Percentiles rank a stretch among this genome's conserved stretches.
Evolutionary conservation across 2,888 invertebrate species (phyloP).

Genomic region (Cryptophagus acutangulus): DNA sequence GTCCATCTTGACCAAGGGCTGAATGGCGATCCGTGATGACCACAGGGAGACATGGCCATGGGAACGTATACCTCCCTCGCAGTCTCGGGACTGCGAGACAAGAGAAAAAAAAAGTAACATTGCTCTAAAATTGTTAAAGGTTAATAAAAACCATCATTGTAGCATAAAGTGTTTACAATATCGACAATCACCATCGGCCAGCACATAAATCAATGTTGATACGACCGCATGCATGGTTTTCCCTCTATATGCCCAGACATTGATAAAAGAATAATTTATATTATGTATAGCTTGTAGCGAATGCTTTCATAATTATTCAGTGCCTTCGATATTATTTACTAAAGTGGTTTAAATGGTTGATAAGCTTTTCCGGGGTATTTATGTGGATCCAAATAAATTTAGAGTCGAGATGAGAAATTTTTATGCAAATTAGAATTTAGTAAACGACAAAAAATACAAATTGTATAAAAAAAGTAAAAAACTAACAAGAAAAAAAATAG

Average conservation of each 20-base stretch:
- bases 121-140: conserved; percentile 24
- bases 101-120: conserved; percentile 17
- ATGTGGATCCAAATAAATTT: too few relatives aligned
- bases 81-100: conserved; percentile 1
- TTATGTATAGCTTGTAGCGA: too few relatives aligned
- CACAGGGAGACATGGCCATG: conserved; percentile 26
- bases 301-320: too few relatives aligned
- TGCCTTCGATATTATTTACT: too few relatives aligned
- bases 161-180: conserved; percentile 27
- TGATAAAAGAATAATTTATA: conserved; percentile 8
- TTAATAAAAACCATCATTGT: conserved; percentile 25
- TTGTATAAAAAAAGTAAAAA: too few relatives aligned
- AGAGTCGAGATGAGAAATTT: too few relatives aligned
- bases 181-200: conserved; percentile 28
- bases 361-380: too few relatives aligned
- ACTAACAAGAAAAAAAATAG: too few relatives aligned
- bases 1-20: conserved; percentile 1
- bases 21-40: conserved; percentile 24
- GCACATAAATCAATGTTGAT: conserved; percentile 25
- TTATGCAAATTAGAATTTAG: too few relatives aligned
- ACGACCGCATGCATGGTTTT: neutral
- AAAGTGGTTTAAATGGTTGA: too few relatives aligned
- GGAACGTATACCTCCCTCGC: conserved; percentile 20
- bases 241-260: neutral
- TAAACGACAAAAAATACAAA: too few relatives aligned